Evolutionary conservation across 2,113 vertebrate genomes (phyloP).

Genomic region (Cynocephalus volans): DNA sequence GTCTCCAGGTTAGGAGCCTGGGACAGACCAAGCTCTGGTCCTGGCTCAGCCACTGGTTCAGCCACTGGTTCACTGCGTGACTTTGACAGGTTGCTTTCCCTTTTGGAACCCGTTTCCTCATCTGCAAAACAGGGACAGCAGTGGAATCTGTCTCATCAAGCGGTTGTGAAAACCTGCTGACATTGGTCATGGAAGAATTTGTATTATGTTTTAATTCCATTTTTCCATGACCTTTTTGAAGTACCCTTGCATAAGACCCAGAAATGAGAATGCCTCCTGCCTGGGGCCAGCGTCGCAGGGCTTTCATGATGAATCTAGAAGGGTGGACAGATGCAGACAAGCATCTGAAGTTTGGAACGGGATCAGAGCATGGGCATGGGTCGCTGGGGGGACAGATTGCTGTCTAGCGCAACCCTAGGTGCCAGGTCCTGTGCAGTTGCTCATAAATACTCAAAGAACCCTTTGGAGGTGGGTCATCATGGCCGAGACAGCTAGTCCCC

Average conservation of each 20-base stretch:
- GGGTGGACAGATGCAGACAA: too few species aligned
- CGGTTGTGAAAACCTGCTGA: neutral
- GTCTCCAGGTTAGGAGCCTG: neutral
- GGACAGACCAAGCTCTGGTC: neutral
- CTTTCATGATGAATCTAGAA: neutral
- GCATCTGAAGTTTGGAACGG: neutral
- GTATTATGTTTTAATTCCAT: too few species aligned
- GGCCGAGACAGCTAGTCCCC: neutral
- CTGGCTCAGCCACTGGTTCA: rapidly evolving
- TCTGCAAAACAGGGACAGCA: neutral
- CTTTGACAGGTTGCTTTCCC: neutral
- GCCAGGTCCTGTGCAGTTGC: neutral
- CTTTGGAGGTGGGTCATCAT: neutral
- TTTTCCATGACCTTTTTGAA: too few species aligned
- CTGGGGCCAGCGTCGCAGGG: neutral
- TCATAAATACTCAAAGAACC: neutral
- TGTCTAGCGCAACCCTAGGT: neutral
- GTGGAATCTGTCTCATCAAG: neutral
- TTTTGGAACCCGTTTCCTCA: neutral
- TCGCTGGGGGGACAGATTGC: neutral
- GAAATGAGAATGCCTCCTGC: neutral
- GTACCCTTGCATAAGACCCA: neutral
- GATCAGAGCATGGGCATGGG: neutral
- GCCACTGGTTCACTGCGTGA: neutral
- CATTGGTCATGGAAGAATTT: neutral